Evolutionary conservation across 2,888 invertebrate species (phyloP).

Genomic region (Emmelina monodactyla): DNA sequence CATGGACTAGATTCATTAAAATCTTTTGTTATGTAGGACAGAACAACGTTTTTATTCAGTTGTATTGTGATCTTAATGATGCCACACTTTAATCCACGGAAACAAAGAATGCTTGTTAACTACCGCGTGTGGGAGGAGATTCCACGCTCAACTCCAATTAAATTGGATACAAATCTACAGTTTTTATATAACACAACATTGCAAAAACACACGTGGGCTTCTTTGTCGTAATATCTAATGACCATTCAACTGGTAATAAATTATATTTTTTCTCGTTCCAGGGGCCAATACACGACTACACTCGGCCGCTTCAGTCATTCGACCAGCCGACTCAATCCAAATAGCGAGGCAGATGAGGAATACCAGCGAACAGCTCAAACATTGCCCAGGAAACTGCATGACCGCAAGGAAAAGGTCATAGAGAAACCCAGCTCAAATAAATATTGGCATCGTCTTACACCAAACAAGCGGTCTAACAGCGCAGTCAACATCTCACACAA

Average conservation of each 20-base stretch:
- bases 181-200: constrained; percentile 44
- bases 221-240: constrained; percentile 27
- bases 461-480: constrained; percentile 65
- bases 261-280: too few species aligned
- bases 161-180: constrained; percentile 36
- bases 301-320: constrained; percentile 86
- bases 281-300: constrained; percentile 75
- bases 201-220: constrained; percentile 47
- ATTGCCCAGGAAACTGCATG: constrained; percentile 73
- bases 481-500: constrained; percentile 71
- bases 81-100: constrained; percentile 25
- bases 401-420: constrained; percentile 49
- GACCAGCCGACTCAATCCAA: constrained; percentile 72
- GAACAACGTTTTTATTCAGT: too few species aligned
- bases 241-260: constrained; percentile 21
- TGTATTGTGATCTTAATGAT: constrained; percentile 8
- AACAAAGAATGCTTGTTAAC: constrained; percentile 46
- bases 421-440: constrained; percentile 52
- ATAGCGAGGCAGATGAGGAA: constrained; percentile 57
- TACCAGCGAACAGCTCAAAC: constrained; percentile 75
- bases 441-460: constrained; percentile 58
- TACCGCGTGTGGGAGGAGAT: constrained; percentile 41
- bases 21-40: too few species aligned
- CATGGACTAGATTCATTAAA: too few species aligned
- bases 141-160: constrained; percentile 53